Percentiles rank a stretch among this genome's conserved stretches.
These are phyloP conservation scores for Drosophila formosana DNA, from an alignment of 2,888 invertebrate species.

Conservation along the genomic window DNA sequence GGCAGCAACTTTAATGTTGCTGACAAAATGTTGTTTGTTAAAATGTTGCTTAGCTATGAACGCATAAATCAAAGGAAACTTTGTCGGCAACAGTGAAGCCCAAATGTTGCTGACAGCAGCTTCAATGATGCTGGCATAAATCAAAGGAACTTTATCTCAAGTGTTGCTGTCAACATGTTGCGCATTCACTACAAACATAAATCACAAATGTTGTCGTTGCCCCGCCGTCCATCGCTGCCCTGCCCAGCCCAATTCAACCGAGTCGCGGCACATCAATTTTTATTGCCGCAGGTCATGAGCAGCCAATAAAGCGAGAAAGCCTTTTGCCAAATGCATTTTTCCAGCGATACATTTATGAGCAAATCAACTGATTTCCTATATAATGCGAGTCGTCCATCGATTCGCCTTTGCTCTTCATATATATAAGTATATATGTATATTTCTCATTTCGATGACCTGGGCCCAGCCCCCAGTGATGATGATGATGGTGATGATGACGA, in stretches of 20 bases:
- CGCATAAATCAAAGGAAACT: constrained; percentile 25
- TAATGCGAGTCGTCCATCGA: constrained; percentile 20
- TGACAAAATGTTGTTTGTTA: constrained; percentile 21
- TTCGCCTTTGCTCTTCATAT: constrained; percentile 7
- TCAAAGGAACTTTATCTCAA: constrained; percentile 16
- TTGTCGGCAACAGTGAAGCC: too few species aligned
- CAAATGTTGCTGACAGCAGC: constrained; percentile 34
- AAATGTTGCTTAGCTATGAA: not conserved
- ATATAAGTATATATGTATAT: not conserved
- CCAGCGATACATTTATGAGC: constrained; percentile 34
- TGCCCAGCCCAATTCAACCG: not conserved
- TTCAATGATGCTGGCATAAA: constrained; percentile 7
- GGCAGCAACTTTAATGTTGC: constrained; percentile 37
- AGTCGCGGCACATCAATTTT: constrained; percentile 44
- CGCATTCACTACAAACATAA: constrained; percentile 19
- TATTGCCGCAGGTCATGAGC: constrained; percentile 78
- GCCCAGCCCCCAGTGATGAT: constrained; percentile 27
- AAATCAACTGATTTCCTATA: constrained; percentile 34
- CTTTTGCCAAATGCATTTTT: constrained; percentile 42
- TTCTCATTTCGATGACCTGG: constrained; percentile 40
- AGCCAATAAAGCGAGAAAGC: constrained; percentile 67
- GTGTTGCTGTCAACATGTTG: constrained; percentile 27
- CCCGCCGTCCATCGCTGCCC: constrained; percentile 8
- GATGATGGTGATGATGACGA: constrained; percentile 36
- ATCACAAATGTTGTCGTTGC: constrained; percentile 29